Percentiles rank a stretch among this genome's conserved stretches.
phyloP scores from a whole-genome alignment of 2,797 vertebrate species.

The Epinephelus coioides region DNA sequence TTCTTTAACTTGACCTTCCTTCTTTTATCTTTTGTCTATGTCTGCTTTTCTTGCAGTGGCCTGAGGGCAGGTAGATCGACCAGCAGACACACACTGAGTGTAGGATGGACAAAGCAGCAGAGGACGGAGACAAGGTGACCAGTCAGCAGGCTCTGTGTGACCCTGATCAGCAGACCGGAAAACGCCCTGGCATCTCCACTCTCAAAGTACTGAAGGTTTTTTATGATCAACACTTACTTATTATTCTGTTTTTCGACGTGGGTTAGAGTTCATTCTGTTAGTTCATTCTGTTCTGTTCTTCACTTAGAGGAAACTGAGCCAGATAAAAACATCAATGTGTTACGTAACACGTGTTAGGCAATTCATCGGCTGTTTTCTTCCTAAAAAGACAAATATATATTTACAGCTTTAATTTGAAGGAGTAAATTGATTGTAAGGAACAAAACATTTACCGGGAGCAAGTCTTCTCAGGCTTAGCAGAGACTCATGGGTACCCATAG shows the following conservation, averaged over 20 bases:
- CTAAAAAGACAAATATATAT: no score
- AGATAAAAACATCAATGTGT: not conserved
- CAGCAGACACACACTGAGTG: not conserved
- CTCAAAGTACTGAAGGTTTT: constrained; percentile 79
- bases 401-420: no score
- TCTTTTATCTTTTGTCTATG: not conserved
- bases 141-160: constrained; percentile 77
- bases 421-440: no score
- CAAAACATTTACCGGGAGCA: no score
- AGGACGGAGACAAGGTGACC: constrained; percentile 63
- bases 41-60: constrained; percentile 18
- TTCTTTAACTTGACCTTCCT: not conserved
- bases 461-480: no score
- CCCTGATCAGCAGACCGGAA: constrained; percentile 45
- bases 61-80: not conserved
- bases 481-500: no score
- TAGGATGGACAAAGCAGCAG: constrained; percentile 66
- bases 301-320: constrained; percentile 5
- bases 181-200: constrained; percentile 65
- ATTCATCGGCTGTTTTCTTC: no score
- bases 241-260: not conserved
- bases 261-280: not conserved
- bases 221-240: constrained; percentile 4
- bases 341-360: no score
- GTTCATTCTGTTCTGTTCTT: not conserved